Conservation (phyloP, 1,140 invertebrate species). For the Thaumetopoea pityocampa region DNA sequence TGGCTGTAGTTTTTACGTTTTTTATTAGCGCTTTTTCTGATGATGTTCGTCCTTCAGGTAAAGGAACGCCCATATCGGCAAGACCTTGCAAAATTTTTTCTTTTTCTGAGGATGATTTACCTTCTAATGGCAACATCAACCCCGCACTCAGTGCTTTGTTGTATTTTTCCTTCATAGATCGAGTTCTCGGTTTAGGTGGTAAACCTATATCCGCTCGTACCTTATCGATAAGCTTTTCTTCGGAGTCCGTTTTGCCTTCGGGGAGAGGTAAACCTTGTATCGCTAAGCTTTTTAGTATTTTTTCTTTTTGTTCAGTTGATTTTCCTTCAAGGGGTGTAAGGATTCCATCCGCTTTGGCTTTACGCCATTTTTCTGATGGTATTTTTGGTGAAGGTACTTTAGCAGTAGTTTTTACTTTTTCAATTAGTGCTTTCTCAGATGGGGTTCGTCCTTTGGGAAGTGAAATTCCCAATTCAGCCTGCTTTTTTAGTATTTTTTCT, state of each 20-base stretch:
- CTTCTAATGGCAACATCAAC: too few species aligned
- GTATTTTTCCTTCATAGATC: too few species aligned
- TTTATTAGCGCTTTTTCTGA: conserved; percentile 29
- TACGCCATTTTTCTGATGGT: conserved; percentile 19
- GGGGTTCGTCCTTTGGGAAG: conserved; percentile 26
- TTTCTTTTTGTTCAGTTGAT: too few species aligned
- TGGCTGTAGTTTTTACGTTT: conserved; percentile 25
- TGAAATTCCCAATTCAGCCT: conserved; percentile 17
- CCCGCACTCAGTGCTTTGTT: too few species aligned
- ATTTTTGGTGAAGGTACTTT: conserved; percentile 15
- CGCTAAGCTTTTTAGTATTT: too few species aligned
- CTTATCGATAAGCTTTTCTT: too few species aligned
- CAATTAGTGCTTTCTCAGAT: conserved; percentile 28
- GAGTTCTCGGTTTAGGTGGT: too few species aligned
- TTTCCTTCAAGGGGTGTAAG: too few species aligned
- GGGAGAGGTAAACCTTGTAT: too few species aligned
- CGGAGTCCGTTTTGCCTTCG: too few species aligned
- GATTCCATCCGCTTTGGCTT: conserved; percentile 8
- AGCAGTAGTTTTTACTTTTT: conserved; percentile 24
- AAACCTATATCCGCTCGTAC: too few species aligned
- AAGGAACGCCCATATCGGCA: conserved; percentile 18
- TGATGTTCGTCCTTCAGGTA: conserved; percentile 28
- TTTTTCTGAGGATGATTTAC: too few species aligned
- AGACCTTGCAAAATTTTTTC: conserved; percentile 32
- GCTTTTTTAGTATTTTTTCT: conserved; percentile 28